Conservation (phyloP, 2,113 vertebrate species). For the Pollimyrus isidori region DNA sequence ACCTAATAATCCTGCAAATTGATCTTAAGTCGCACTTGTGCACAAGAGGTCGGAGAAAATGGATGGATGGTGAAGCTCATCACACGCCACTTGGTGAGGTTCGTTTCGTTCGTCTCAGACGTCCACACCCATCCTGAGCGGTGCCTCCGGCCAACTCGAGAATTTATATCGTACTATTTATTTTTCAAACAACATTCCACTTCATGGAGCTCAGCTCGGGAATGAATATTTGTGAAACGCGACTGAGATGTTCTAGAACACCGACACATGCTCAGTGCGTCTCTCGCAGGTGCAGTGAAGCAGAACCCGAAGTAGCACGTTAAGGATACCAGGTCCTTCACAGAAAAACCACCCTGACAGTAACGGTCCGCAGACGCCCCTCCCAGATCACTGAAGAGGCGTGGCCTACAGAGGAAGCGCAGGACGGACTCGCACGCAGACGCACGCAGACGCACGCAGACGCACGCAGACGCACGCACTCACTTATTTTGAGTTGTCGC, state of each 20-base stretch:
- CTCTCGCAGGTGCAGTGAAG: not conserved
- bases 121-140: not conserved
- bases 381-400: not conserved
- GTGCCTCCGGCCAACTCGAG: not conserved
- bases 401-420: not conserved
- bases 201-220: not conserved
- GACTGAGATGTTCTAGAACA: not conserved
- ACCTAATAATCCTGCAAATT: no score
- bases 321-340: not conserved
- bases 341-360: not conserved
- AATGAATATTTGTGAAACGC: not conserved
- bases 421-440: not conserved
- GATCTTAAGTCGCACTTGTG: not conserved
- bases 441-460: slow-evolving; percentile 18
- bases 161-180: not conserved
- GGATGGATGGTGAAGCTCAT: not conserved
- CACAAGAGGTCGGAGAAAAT: not conserved
- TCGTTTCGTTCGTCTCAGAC: not conserved
- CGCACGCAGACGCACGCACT: slow-evolving; percentile 38
- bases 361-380: not conserved
- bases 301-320: not conserved
- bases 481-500: slow-evolving; percentile 80
- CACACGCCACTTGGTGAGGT: not conserved
- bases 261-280: not conserved
- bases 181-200: not conserved